These are phyloP conservation scores for Pemphredon lugubris DNA, from an alignment of 2,888 invertebrate genomes.

Conservation along the genomic window DNA sequence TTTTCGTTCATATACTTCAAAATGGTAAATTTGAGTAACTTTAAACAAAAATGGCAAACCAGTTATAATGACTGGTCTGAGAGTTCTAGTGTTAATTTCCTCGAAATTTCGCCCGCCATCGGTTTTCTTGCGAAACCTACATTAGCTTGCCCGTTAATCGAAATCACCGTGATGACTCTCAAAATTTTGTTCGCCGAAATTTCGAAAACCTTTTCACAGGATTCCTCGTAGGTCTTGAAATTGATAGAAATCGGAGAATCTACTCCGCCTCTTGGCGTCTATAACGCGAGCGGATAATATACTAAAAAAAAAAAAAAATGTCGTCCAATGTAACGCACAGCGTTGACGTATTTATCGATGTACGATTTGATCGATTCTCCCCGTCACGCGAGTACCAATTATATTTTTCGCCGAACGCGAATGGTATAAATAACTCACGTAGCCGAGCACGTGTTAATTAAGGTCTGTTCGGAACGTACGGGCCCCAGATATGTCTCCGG, in stretches of 20 bases:
- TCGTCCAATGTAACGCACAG: no score
- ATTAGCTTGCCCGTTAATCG: constrained; percentile 1
- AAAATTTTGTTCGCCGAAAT: constrained; percentile 1
- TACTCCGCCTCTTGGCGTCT: no score
- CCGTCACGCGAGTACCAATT: constrained; percentile 38
- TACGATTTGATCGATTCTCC: no score
- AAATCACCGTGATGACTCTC: constrained; percentile 1
- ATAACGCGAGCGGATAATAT: no score
- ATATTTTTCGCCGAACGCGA: constrained; percentile 40
- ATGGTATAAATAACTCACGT: constrained; percentile 49
- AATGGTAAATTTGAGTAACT: no score
- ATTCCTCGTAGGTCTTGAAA: no score
- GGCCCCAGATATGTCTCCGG: constrained; percentile 50
- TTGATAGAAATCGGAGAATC: no score
- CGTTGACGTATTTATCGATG: neutral
- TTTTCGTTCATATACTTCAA: no score
- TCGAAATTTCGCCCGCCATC: constrained; percentile 12
- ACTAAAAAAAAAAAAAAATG: no score
- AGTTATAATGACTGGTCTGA: no score
- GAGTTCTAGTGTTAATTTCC: constrained; percentile 37
- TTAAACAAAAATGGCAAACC: no score
- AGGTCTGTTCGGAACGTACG: constrained; percentile 41
- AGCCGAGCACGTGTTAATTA: constrained; percentile 53
- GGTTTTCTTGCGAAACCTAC: constrained; percentile 12
- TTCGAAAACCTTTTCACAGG: constrained; percentile 4